These are phyloP conservation scores for Cervus canadensis DNA, from an alignment of 2,113 vertebrate species.

Conservation along the genomic window DNA sequence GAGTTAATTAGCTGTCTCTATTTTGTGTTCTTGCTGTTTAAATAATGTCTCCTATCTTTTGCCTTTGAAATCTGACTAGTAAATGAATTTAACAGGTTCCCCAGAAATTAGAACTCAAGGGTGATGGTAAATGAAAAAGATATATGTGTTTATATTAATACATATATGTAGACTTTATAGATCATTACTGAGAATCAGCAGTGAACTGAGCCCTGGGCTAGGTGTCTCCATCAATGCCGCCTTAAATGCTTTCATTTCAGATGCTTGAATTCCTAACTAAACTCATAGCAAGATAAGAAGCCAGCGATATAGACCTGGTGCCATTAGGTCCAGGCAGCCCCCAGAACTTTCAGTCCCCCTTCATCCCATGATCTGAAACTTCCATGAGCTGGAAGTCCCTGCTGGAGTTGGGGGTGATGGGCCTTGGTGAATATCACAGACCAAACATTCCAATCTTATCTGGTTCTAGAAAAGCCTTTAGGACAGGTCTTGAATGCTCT, in stretches of 20 bases:
- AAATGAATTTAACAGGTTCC: background rate
- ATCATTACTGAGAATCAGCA: background rate
- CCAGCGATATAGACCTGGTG: background rate
- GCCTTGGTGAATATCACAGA: background rate
- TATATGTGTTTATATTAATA: background rate
- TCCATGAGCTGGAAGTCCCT: background rate
- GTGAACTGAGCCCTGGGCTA: background rate
- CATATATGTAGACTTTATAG: background rate
- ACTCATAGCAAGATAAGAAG: background rate
- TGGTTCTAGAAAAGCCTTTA: background rate
- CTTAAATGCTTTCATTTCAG: background rate
- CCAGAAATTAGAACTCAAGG: background rate
- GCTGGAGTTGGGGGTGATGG: background rate
- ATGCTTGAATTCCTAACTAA: background rate
- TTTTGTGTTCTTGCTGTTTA: background rate
- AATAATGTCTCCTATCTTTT: background rate
- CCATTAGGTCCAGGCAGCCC: background rate
- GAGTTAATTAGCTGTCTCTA: background rate
- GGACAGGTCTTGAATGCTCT: background rate
- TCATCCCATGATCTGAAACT: background rate
- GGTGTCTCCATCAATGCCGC: background rate
- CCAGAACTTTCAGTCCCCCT: background rate
- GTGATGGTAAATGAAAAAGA: background rate
- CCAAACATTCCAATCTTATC: background rate
- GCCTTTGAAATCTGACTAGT: background rate